phyloP scores from a whole-genome alignment of 2,888 invertebrate species.

The Leucania comma region DNA sequence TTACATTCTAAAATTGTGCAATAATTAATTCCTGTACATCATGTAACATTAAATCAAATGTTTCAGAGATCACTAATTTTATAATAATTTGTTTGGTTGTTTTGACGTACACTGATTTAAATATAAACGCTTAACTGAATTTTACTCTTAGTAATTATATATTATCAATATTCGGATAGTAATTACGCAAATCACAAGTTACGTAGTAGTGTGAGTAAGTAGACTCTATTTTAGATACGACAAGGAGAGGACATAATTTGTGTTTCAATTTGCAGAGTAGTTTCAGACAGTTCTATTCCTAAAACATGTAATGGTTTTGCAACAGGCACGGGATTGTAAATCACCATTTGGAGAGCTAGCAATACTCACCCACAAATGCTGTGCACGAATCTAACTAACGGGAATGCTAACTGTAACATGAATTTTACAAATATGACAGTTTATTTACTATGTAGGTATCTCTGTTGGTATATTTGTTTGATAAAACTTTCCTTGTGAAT shows the following conservation, averaged over 20 bases:
- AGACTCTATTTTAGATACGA: constrained; percentile 4
- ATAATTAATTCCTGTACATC: too few species aligned
- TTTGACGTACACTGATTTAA: too few species aligned
- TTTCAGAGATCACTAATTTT: too few species aligned
- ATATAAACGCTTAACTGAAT: constrained; percentile 1
- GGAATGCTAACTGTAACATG: not conserved
- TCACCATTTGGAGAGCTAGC: constrained; percentile 25
- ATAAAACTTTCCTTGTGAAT: not conserved
- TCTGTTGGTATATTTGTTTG: not conserved
- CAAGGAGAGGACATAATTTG: constrained; percentile 14
- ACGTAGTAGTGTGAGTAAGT: too few species aligned
- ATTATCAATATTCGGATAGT: not conserved
- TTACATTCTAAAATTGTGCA: too few species aligned
- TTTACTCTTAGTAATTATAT: not conserved
- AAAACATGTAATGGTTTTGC: constrained; percentile 20
- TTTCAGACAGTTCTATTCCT: constrained; percentile 12
- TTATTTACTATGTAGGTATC: constrained; percentile 8
- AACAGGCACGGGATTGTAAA: constrained; percentile 15
- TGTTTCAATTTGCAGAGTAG: constrained; percentile 24
- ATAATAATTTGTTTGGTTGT: too few species aligned
- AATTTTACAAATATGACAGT: constrained; percentile 25
- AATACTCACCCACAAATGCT: constrained; percentile 5
- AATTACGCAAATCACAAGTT: constrained; percentile 8
- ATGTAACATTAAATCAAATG: too few species aligned
- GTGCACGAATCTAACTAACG: not conserved